Evolutionary conservation across 1,140 invertebrate genomes (phyloP).

Genomic region (Panulirus ornatus): DNA sequence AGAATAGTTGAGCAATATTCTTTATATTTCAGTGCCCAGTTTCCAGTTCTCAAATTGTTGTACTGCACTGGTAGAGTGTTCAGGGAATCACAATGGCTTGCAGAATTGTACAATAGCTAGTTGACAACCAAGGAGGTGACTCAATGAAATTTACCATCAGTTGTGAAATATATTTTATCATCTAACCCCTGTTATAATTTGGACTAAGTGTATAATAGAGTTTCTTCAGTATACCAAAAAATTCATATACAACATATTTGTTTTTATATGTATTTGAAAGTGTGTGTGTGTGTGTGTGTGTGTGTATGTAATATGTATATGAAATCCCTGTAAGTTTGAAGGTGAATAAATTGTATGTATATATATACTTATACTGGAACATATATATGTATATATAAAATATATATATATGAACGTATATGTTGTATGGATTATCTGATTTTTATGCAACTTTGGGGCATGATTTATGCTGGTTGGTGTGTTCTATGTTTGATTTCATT

Average conservation of each 20-base stretch:
- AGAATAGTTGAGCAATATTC: background rate
- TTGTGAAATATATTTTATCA: constrained; percentile 27
- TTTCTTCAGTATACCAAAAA: constrained; percentile 54
- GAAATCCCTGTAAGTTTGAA: constrained; percentile 44
- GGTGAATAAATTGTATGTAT: constrained; percentile 33
- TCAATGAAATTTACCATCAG: constrained; percentile 58
- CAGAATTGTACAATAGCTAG: constrained; percentile 70
- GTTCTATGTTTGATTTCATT: too few species aligned
- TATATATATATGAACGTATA: background rate
- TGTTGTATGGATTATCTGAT: background rate
- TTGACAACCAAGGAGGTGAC: constrained; percentile 67
- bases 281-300: constrained; percentile 21
- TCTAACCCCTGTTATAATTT: constrained; percentile 2
- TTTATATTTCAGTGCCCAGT: constrained; percentile 10
- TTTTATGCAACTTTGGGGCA: background rate
- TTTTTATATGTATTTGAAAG: constrained; percentile 44
- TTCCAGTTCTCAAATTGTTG: constrained; percentile 2
- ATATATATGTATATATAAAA: constrained; percentile 37
- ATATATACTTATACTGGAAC: constrained; percentile 39
- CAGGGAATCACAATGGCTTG: constrained; percentile 42
- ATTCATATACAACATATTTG: constrained; percentile 40
- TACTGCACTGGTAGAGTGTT: constrained; percentile 40
- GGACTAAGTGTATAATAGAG: background rate
- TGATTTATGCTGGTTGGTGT: background rate
- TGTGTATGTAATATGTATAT: constrained; percentile 59